A percentile compares a stretch with the other conserved stretches of the same genome.
These are phyloP conservation scores for Drosophila fuyamai DNA, from an alignment of 1,140 invertebrate genomes.

Conservation along the genomic window DNA sequence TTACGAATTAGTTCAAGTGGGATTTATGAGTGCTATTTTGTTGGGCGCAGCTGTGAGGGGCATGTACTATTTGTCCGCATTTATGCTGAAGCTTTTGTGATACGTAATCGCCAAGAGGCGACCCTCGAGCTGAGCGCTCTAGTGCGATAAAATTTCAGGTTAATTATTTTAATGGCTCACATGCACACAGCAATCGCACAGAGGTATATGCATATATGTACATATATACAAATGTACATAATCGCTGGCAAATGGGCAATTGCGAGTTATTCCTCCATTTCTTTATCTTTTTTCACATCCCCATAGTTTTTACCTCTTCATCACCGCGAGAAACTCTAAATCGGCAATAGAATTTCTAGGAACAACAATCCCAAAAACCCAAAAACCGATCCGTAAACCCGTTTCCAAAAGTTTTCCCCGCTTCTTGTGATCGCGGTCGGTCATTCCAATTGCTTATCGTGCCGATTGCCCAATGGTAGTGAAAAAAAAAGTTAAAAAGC, in stretches of 20 bases:
- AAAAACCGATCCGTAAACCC: conserved; percentile 14
- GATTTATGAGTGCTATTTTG: conserved; percentile 1
- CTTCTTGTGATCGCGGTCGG: conserved; percentile 5
- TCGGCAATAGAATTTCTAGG: conserved; percentile 25
- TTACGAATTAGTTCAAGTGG: conserved; percentile 14
- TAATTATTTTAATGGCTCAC: conserved; percentile 68
- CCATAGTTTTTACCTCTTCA: neutral
- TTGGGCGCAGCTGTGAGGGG: conserved; percentile 22
- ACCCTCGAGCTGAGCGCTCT: conserved; percentile 48
- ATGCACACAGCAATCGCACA: conserved; percentile 27
- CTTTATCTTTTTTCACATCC: neutral
- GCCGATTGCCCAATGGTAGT: conserved; percentile 48
- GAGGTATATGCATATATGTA: neutral
- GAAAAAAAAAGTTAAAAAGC: conserved; percentile 7
- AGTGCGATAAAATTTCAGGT: conserved; percentile 63
- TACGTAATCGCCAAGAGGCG: conserved; percentile 58
- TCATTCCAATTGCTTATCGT: conserved; percentile 37
- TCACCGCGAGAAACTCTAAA: conserved; percentile 6
- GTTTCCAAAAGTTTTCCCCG: conserved; percentile 24
- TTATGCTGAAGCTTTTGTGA: conserved; percentile 31
- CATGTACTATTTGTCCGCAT: conserved; percentile 10
- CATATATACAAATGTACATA: conserved; percentile 3
- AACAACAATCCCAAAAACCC: conserved; percentile 5
- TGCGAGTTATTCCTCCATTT: neutral
- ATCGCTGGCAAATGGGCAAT: conserved; percentile 31